phyloP scores from a whole-genome alignment of 2,888 invertebrate species.

The Agapetus fuscipes region DNA sequence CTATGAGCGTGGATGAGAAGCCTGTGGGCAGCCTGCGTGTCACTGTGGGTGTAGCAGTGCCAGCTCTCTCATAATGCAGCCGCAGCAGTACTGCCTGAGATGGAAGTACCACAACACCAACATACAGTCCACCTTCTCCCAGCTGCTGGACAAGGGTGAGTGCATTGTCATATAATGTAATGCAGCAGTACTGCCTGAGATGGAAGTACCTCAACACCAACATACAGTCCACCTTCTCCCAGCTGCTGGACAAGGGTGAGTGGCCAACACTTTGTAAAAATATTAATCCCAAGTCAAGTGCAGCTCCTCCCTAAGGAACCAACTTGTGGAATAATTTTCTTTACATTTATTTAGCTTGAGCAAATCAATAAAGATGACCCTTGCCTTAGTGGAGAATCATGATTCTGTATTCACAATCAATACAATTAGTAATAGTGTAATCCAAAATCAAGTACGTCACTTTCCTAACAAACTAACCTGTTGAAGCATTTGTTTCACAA shows the following conservation, averaged over 20 bases:
- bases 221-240: constrained; percentile 81
- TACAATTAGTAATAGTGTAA: too few relatives aligned
- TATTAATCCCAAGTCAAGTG: too few relatives aligned
- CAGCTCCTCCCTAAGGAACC: background rate
- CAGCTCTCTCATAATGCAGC: constrained; percentile 47
- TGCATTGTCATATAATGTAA: background rate
- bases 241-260: constrained; percentile 61
- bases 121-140: constrained; percentile 81
- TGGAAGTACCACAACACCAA: constrained; percentile 92
- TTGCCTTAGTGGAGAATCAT: too few relatives aligned
- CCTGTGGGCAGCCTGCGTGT: too few relatives aligned
- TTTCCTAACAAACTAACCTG: too few relatives aligned
- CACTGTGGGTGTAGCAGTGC: background rate
- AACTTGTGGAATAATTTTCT: background rate
- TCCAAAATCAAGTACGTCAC: too few relatives aligned
- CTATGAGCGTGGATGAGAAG: too few relatives aligned
- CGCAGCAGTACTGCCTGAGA: constrained; percentile 84
- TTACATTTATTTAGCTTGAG: too few relatives aligned
- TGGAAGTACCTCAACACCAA: constrained; percentile 92
- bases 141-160: constrained; percentile 59
- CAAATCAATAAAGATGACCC: too few relatives aligned
- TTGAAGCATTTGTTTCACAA: too few relatives aligned
- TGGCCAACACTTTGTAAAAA: too few relatives aligned
- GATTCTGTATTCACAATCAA: too few relatives aligned
- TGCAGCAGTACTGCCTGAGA: constrained; percentile 84